phyloP scores from a whole-genome alignment of 2,113 vertebrate genomes.

The Halcyon malimbica region DNA sequence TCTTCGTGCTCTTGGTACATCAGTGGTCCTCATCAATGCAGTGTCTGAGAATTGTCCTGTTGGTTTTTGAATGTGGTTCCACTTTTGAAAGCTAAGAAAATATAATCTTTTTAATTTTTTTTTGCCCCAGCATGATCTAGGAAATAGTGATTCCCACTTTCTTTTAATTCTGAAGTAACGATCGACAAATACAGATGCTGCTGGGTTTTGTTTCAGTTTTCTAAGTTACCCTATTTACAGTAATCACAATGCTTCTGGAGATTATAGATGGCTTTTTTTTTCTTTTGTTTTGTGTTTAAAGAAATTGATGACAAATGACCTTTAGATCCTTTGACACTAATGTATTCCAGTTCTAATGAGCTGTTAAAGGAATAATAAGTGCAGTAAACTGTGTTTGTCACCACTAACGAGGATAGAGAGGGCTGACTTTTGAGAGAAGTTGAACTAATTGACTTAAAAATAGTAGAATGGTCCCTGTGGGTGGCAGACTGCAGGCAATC shows the following conservation, averaged over 20 bases:
- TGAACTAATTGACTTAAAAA: conserved; percentile 70
- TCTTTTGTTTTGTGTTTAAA: conserved; percentile 39
- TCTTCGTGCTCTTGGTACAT: not conserved
- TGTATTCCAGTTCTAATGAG: conserved; percentile 60
- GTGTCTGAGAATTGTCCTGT: not conserved
- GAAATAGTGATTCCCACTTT: not conserved
- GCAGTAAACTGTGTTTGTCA: conserved; percentile 58
- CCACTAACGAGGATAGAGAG: conserved; percentile 46
- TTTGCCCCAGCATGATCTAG: not conserved
- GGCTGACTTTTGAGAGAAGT: conserved; percentile 21
- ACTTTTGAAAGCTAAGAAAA: not conserved
- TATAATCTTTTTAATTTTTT: not conserved
- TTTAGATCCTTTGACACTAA: conserved; percentile 28
- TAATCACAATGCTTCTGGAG: not conserved
- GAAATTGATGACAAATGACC: conserved; percentile 33
- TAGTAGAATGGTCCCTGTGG: conserved; percentile 43
- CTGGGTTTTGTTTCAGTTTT: not conserved
- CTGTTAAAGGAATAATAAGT: conserved; percentile 60
- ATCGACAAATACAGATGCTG: not conserved
- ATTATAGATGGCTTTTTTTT: not conserved
- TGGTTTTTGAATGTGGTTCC: not conserved
- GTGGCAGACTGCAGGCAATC: conserved; percentile 28
- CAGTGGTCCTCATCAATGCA: not conserved
- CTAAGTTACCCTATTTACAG: not conserved
- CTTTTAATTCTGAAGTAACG: not conserved